Conservation (phyloP, 1,140 invertebrate species). For the Ostrea denselamellosa region DNA sequence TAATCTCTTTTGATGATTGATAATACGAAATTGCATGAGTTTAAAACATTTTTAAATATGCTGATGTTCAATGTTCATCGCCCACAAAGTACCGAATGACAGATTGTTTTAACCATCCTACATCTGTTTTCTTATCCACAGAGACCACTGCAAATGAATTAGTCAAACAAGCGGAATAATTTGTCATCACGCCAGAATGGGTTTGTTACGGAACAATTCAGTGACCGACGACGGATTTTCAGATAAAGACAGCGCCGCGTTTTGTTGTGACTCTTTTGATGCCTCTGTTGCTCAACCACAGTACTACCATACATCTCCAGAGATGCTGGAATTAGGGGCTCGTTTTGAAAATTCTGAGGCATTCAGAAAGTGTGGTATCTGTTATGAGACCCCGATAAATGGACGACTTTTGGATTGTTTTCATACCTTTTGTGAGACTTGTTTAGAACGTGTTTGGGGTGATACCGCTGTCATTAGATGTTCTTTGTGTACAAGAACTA, state of each 20-base stretch:
- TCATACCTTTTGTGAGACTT: conserved; percentile 43
- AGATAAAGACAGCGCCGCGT: neutral
- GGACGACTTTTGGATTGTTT: conserved; percentile 37
- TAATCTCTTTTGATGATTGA: neutral
- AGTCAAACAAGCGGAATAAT: conserved; percentile 32
- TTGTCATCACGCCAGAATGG: conserved; percentile 35
- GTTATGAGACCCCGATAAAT: conserved; percentile 36
- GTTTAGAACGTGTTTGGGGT: conserved; percentile 32
- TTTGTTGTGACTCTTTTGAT: neutral
- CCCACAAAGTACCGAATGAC: neutral
- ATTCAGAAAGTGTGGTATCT: conserved; percentile 41
- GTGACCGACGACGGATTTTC: conserved; percentile 7
- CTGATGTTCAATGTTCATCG: neutral
- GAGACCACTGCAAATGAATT: conserved; percentile 35
- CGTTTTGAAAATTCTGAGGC: conserved; percentile 23
- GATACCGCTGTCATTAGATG: neutral
- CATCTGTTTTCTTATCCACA: conserved; percentile 9
- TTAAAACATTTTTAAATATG: neutral
- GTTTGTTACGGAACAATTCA: conserved; percentile 29
- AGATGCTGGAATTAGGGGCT: conserved; percentile 1
- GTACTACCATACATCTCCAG: neutral
- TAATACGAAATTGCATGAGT: neutral
- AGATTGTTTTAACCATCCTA: conserved; percentile 35
- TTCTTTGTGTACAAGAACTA: conserved; percentile 14
- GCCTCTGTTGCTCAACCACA: neutral